Conservation (phyloP, 1,140 invertebrate genomes). For the Caenorhabditis inopinata region DNA sequence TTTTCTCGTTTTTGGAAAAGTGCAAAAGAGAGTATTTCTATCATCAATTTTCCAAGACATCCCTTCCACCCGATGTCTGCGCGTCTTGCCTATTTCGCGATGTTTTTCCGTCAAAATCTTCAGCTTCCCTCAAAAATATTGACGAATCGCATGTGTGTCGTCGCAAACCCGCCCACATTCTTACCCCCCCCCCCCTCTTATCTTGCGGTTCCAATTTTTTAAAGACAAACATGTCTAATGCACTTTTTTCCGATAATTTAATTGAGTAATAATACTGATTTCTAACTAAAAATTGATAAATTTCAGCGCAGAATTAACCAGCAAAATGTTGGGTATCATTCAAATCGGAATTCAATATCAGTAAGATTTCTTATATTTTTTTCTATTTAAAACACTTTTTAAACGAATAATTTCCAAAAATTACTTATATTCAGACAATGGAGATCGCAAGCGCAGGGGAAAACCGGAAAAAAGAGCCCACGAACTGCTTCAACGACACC, state of each 20-base stretch:
- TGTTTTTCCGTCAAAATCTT: neutral
- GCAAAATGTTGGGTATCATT: conserved; percentile 23
- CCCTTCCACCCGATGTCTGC: neutral
- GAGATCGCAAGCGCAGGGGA: neutral
- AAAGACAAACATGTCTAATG: neutral
- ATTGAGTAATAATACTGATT: neutral
- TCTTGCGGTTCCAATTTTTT: neutral
- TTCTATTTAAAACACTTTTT: too few relatives aligned
- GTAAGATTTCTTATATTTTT: neutral
- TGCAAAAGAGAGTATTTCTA: neutral
- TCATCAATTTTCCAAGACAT: neutral
- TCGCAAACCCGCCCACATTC: too few relatives aligned
- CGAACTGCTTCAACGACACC: neutral
- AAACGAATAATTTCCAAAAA: too few relatives aligned
- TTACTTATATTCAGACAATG: neutral
- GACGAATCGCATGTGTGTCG: neutral
- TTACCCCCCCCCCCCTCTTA: too few relatives aligned
- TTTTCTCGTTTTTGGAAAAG: neutral
- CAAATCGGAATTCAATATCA: conserved; percentile 15
- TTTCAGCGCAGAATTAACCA: neutral
- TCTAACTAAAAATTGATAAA: neutral
- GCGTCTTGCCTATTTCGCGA: too few relatives aligned
- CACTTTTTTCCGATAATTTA: neutral
- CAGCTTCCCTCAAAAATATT: conserved; percentile 31
- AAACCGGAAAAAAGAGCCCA: neutral